These are phyloP conservation scores for Tipula helvola DNA, from an alignment of 2,888 invertebrate species.

Conservation along the genomic window DNA sequence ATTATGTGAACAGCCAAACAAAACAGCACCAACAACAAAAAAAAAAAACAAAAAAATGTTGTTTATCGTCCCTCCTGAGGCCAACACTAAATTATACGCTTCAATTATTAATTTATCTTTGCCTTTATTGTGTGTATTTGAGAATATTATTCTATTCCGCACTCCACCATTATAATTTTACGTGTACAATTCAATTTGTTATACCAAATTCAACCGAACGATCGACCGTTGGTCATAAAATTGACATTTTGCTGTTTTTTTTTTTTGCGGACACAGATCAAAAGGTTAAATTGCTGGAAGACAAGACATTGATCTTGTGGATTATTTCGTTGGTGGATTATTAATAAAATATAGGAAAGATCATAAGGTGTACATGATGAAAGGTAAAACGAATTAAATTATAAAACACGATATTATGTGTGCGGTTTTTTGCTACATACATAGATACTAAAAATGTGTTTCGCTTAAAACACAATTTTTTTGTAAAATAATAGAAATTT, in stretches of 20 bases:
- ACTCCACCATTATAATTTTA: neutral
- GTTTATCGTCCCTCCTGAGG: neutral
- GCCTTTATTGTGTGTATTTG: neutral
- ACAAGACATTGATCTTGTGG: neutral
- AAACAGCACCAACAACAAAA: too few species aligned
- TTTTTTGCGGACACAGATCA: neutral
- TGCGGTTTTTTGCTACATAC: neutral
- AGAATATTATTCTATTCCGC: neutral
- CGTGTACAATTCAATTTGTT: neutral
- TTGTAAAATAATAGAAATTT: neutral
- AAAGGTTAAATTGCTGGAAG: neutral
- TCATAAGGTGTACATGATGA: neutral
- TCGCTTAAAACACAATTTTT: neutral
- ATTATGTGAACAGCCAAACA: neutral
- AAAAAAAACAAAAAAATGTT: too few species aligned
- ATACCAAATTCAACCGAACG: too few species aligned
- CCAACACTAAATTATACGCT: neutral
- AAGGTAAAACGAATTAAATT: neutral
- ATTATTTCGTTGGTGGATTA: neutral
- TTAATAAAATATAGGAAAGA: neutral
- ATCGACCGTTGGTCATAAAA: neutral
- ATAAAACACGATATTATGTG: neutral
- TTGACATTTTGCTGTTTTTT: neutral
- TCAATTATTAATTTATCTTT: neutral
- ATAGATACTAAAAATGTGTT: neutral